Base-by-base conservation (phyloP, 2,888 invertebrate species). In the Pachliopta kotzebuea region DNA sequence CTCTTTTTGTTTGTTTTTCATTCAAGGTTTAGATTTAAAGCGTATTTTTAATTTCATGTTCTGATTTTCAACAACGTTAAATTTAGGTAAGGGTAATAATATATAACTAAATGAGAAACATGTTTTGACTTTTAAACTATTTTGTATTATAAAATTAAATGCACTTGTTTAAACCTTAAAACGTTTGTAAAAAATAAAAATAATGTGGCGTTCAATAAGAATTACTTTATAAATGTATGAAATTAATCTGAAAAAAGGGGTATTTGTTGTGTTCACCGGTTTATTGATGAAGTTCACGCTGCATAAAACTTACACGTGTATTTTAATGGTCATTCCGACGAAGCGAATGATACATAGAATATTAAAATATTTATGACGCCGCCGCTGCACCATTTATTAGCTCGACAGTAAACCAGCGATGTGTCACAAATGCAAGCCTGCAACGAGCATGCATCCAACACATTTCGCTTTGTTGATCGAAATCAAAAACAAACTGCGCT, bases 401-500 rank as follows among this genome's bases (percentile, higher is more conserved):
- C 78, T 71, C 63, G 49, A 50, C 67, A 70, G 66, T 63, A 69
- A 77, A 61, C 68, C 83, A 80, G 68, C 80, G 81, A 80, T 79
- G 83, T 81, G 80, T 81, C 76, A 83, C 84, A 83, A 86, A 86
- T 77, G 72, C 71, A 71, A 68, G 71, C 67, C 75, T 75, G 76
- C 76, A 77, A 77, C 78, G 71, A 75, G 74, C 76, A 73, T 72
- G 73, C 76, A 74, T 77, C 73, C 71, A 73, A 74, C 70, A 71
- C 76, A 71, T 76, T 73, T 69, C 81, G 81, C 81, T 83, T 86
- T 86, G 84, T 83, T 81, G 81, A 75, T 76, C 78, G 74, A 78
- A 86, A 85, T 85, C 83, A 81, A 82, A 84, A 85, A 86, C 82
- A 83, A 84, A 83, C 79, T 75, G 74, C 69, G 65, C 72, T 74